A percentile compares a stretch with the other conserved stretches of the same genome.
Conservation (phyloP, 2,797 vertebrate species). For the Tragopan temminckii region DNA sequence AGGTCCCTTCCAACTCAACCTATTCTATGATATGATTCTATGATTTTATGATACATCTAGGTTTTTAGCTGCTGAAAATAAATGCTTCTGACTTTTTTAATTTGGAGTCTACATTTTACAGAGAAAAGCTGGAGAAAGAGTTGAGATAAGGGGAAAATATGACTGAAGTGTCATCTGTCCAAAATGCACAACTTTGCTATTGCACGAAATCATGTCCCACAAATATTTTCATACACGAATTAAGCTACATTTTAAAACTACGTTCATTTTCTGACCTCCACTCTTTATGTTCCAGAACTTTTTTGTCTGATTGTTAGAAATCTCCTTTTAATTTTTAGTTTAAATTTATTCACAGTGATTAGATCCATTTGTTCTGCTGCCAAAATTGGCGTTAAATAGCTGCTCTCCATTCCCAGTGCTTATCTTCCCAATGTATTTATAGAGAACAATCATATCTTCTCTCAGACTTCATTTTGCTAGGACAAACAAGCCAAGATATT, state of each 20-base stretch:
- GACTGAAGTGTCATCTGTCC: not conserved
- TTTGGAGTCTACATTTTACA: not conserved
- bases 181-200: not conserved
- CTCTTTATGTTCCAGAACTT: slow-evolving; percentile 11
- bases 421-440: slow-evolving; percentile 48
- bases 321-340: slow-evolving; percentile 43
- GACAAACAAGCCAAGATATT: slow-evolving; percentile 32
- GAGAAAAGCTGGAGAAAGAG: not conserved
- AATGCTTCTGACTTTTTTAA: not conserved
- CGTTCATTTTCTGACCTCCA: not conserved
- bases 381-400: slow-evolving; percentile 35
- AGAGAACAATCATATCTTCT: slow-evolving; percentile 43
- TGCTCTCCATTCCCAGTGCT: slow-evolving; percentile 4
- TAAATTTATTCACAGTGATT: slow-evolving; percentile 46
- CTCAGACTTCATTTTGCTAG: slow-evolving; percentile 34
- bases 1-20: too few relatives aligned
- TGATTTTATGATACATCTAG: not conserved
- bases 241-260: not conserved
- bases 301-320: slow-evolving; percentile 35
- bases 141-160: not conserved
- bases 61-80: slow-evolving; percentile 5
- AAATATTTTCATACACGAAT: not conserved
- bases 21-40: too few relatives aligned
- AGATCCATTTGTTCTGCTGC: slow-evolving; percentile 55
- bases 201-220: not conserved